Evolutionary conservation across 53 echinoderm and acorn worm species (phyloP), one percentile per base, ranked within the genome.

Genomic region (Temnopleurus reevesii): DNA sequence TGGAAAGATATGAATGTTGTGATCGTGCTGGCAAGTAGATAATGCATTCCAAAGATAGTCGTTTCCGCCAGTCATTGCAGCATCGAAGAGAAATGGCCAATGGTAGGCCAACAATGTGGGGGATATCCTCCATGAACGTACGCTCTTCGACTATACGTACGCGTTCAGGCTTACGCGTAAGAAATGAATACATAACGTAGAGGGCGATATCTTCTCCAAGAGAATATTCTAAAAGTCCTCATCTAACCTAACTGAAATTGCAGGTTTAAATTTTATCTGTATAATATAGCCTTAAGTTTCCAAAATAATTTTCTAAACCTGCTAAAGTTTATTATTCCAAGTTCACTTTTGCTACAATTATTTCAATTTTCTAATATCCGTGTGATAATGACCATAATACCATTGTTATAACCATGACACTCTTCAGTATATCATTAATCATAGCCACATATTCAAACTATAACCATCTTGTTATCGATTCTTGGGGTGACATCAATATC

Each of bases 31-130:
- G 49, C 49, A 79, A 10, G 79, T 17, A 12, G 79, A 47, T 28
- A 47, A 79, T 79, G 79, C 79, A 79, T 79, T 79, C 79, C 79
- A 79, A 79, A 79, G 79, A 79, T 47, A 79, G 27, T 79, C 47
- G 49, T 23, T 71, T 8, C 15, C 6, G 43, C 71, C 71, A 71
- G 41, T 38, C 71, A 21, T 38, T n/a, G 38, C 38, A 8, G 71
- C 71, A 71, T 41, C 71, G n/a, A 34, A 41, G n/a, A 71, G n/a
- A 31, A 17, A 8, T 7, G 21, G 71, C 0, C 41, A 23, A 2
- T 41, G 71, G 19, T 71, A 13, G 18, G 41, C 6, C 31, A n/a
- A 2, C 41, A 38, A 9, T 5, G 18, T 34, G 35, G 2, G 2
- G 2, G 41, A 71, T 21, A 8, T 25, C 41, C 36, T 19, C 38